Evolutionary conservation across 2,113 vertebrate genomes (phyloP), one percentile per base, ranked within the genome.

Genomic region (Phodopus roborovskii): DNA sequence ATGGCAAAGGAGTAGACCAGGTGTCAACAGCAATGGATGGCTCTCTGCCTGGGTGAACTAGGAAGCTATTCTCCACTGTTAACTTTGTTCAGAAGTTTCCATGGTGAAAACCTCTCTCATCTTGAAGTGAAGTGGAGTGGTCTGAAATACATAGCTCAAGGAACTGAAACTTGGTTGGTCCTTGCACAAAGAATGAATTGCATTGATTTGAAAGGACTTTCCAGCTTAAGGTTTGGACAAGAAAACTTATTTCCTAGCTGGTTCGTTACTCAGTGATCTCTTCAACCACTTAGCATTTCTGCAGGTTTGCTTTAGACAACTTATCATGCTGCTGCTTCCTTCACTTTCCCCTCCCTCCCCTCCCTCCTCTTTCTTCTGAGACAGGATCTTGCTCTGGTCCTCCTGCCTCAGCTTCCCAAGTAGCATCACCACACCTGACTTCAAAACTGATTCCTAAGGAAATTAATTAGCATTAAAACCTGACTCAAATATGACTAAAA

Each of bases 201-300:
- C 78, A 78, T 50, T 97, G 48, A 89, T 95, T 94, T 93, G 45
- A 96, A 97, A 95, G 85, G 81, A 79, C 73, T 94, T 95, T 95
- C 82, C 60, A 90, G 45, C 90, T 79, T 10, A 89, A 33, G 83
- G 56, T 93, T 79, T 88, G 85, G 70, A 73, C 58, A 92, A 75
- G 79, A 90, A 94, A 90, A 77, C 66, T 60, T 66, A 11, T 92
- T 88, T 96, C 88, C 86, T 83, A 70, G 86, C 74, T 96, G 82
- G 71, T 75, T 62, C 73, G 0, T 97, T 94, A 66, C 78, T 95
- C 62, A 62, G 26, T 84, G 73, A 28, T 73, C 24, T 73, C 62
- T 90, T 96, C 58, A 89, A 68, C 85, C 53, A 70, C 45, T 88
- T 10, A 20, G 53, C 36, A 79, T 89, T 91, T 92, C 75, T 92